Evolutionary conservation across 1,140 invertebrate genomes (phyloP).

Genomic region (Centruroides sculpturatus): DNA sequence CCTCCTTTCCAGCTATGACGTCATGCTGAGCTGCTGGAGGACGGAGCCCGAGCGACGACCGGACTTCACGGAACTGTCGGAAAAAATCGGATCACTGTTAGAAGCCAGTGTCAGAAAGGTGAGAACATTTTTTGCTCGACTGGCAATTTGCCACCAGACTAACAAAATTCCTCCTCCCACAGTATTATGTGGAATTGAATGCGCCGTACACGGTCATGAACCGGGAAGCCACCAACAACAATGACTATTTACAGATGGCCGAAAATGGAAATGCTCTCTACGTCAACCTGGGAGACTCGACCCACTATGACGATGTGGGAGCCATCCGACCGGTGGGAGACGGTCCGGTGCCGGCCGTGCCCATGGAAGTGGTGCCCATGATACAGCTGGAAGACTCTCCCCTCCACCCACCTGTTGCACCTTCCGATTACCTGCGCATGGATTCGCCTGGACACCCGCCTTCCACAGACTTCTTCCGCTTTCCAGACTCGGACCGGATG

Average conservation of each 20-base stretch:
- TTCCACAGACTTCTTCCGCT: too few species aligned
- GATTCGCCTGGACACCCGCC: too few species aligned
- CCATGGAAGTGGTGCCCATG: not conserved
- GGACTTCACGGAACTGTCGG: not conserved
- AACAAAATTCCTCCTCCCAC: conserved; percentile 21
- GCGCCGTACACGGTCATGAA: conserved; percentile 59
- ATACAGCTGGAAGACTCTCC: not conserved
- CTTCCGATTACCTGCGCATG: too few species aligned
- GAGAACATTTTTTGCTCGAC: too few species aligned
- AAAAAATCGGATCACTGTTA: too few species aligned
- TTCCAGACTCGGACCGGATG: too few species aligned
- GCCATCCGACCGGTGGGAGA: not conserved
- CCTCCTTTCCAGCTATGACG: not conserved
- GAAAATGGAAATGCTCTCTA: too few species aligned
- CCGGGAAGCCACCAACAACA: conserved; percentile 16
- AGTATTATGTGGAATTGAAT: conserved; percentile 75
- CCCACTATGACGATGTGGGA: not conserved
- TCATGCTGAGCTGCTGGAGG: not conserved
- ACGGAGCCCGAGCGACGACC: not conserved
- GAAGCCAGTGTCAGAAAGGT: too few species aligned
- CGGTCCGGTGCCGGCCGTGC: not conserved
- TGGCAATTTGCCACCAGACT: too few species aligned
- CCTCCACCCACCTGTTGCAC: too few species aligned
- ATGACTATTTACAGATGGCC: conserved; percentile 53
- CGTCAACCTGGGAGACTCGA: not conserved